A percentile compares a stretch with the other conserved stretches of the same genome.
Conservation (phyloP, 2,888 invertebrate species). For the Calameuta filiformis region DNA sequence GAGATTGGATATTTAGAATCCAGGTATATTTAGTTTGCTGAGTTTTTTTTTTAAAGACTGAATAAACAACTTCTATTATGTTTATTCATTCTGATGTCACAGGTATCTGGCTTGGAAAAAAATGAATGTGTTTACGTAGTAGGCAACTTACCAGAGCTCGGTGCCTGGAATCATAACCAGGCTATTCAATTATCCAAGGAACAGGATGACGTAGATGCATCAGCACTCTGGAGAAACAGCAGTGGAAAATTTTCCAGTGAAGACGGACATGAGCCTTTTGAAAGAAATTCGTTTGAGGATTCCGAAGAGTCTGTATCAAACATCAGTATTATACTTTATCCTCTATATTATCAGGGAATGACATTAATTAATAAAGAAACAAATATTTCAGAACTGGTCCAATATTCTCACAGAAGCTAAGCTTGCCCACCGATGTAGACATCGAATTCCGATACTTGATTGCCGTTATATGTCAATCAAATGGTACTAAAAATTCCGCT, state of each 20-base stretch:
- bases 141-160: constrained; percentile 61
- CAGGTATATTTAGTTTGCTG: constrained; percentile 44
- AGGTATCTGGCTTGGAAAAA: constrained; percentile 58
- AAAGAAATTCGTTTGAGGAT: constrained; percentile 44
- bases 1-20: constrained; percentile 62
- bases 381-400: constrained; percentile 47
- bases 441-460: constrained; percentile 83
- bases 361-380: constrained; percentile 2
- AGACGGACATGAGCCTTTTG: constrained; percentile 42
- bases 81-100: neutral
- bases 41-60: neutral
- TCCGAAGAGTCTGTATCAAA: constrained; percentile 46
- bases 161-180: constrained; percentile 64
- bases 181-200: constrained; percentile 58
- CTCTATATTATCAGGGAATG: neutral
- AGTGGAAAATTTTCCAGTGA: constrained; percentile 43
- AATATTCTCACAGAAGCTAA: constrained; percentile 68
- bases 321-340: neutral
- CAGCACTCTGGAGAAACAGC: constrained; percentile 43
- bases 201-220: constrained; percentile 44
- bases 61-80: neutral
- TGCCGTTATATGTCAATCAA: constrained; percentile 74
- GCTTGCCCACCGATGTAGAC: constrained; percentile 75
- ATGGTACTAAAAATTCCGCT: constrained; percentile 62
- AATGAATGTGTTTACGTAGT: constrained; percentile 61